Percentiles rank a stretch among this genome's conserved stretches.
Conservation (phyloP, 2,797 vertebrate species). For the Tiaroga cobitis region DNA sequence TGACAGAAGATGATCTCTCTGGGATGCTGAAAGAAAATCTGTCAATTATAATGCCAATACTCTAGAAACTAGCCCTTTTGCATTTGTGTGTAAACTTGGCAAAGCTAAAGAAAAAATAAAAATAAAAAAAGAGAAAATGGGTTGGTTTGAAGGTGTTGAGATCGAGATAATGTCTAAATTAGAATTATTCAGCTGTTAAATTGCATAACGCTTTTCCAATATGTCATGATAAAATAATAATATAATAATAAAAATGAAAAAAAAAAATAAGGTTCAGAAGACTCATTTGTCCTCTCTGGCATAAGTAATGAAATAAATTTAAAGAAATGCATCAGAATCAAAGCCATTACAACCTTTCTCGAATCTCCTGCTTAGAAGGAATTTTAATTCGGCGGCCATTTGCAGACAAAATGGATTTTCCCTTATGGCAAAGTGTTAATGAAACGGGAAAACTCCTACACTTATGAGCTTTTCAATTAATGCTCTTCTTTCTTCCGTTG, state of each 20-base stretch:
- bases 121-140: background rate
- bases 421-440: slow-evolving; percentile 65
- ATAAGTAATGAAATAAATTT: background rate
- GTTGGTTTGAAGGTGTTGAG: slow-evolving; percentile 64
- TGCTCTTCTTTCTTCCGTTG: slow-evolving; percentile 31
- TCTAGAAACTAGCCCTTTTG: slow-evolving; percentile 75
- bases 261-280: background rate
- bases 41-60: slow-evolving; percentile 79
- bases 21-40: slow-evolving; percentile 77
- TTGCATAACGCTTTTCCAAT: background rate
- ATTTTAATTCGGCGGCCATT: slow-evolving; percentile 23
- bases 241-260: too few relatives aligned
- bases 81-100: slow-evolving; percentile 73
- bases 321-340: background rate
- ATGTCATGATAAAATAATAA: background rate
- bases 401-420: slow-evolving; percentile 3
- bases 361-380: background rate
- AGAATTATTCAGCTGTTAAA: slow-evolving; percentile 1
- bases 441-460: slow-evolving; percentile 40
- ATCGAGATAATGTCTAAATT: slow-evolving; percentile 36
- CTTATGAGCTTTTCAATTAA: slow-evolving; percentile 56
- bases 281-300: background rate
- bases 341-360: background rate
- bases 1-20: slow-evolving; percentile 82
- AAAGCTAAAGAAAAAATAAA: slow-evolving; percentile 68